Evolutionary conservation across 2,888 invertebrate genomes (phyloP).

Genomic region (Lasioglossum vierecki): DNA sequence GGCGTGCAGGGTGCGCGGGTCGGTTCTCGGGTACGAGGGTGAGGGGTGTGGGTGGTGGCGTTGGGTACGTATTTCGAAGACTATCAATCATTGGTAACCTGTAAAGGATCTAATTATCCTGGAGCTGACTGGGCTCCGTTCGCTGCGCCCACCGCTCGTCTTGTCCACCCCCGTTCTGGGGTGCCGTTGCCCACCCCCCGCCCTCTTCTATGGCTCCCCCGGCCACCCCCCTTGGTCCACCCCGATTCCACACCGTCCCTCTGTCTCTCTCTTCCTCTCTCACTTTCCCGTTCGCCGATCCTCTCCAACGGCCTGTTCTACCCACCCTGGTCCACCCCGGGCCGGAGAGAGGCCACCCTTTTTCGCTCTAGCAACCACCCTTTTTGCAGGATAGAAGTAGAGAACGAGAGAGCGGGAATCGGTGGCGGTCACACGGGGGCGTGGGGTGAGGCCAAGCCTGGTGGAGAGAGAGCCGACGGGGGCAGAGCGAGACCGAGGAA

Average conservation of each 20-base stretch:
- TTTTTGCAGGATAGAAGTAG: conserved; percentile 67
- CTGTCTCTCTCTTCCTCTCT: conserved; percentile 9
- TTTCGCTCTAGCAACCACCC: conserved; percentile 74
- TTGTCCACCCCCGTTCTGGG: conserved; percentile 68
- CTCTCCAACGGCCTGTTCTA: conserved; percentile 48
- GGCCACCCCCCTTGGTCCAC: conserved; percentile 8
- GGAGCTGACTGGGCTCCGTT: conserved; percentile 76
- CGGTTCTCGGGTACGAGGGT: neutral
- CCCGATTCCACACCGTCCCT: conserved; percentile 8
- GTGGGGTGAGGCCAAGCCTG: conserved; percentile 8
- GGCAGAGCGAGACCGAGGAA: conserved; percentile 13
- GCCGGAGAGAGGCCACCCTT: conserved; percentile 62
- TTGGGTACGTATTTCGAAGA: conserved; percentile 73
- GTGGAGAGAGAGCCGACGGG: neutral
- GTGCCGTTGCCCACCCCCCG: conserved; percentile 45
- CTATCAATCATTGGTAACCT: conserved; percentile 76
- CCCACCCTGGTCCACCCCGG: conserved; percentile 48
- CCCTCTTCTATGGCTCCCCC: conserved; percentile 19
- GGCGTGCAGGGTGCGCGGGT: conserved; percentile 19
- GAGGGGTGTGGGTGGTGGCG: conserved; percentile 29
- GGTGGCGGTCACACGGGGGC: conserved; percentile 25
- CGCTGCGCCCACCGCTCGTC: conserved; percentile 72
- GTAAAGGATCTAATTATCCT: conserved; percentile 76
- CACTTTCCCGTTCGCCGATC: conserved; percentile 30
- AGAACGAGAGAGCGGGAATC: conserved; percentile 45